Conservation (phyloP, 2,113 vertebrate genomes). For the Sinocyclocheilus anophthalmus region DNA sequence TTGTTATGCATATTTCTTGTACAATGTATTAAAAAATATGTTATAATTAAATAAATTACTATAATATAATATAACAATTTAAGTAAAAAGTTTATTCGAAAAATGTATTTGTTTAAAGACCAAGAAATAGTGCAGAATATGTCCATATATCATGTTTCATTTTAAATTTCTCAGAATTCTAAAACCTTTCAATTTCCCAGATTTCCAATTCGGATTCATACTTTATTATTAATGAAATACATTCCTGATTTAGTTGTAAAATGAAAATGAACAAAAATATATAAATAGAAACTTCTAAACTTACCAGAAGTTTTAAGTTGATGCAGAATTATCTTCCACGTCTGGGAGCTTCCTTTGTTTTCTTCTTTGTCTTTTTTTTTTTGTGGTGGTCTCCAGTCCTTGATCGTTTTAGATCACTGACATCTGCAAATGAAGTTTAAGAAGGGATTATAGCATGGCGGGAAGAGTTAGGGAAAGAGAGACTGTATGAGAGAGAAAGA, state of each 20-base stretch:
- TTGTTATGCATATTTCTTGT: too few relatives aligned
- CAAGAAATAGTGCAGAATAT: not conserved
- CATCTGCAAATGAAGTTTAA: conserved; percentile 47
- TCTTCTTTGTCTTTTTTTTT: conserved; percentile 16
- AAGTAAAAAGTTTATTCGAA: too few relatives aligned
- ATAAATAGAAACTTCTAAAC: not conserved
- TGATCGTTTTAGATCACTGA: conserved; percentile 29
- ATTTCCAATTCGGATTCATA: not conserved
- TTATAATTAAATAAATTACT: too few relatives aligned
- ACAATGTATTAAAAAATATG: too few relatives aligned
- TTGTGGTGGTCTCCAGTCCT: conserved; percentile 26
- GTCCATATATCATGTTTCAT: not conserved
- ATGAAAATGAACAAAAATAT: not conserved
- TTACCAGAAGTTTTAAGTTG: conserved; percentile 39
- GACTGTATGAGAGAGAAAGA: not conserved
- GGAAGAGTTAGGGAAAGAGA: not conserved
- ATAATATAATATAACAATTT: too few relatives aligned
- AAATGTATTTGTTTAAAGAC: not conserved
- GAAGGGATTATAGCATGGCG: not conserved
- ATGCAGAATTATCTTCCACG: not conserved
- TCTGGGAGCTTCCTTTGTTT: conserved; percentile 8
- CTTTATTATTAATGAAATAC: not conserved
- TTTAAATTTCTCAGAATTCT: not conserved
- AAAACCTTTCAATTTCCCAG: not conserved
- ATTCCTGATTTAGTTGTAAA: not conserved